Percentiles rank a stretch among this genome's conserved stretches.
These are phyloP conservation scores for Pectinophora gossypiella DNA, from an alignment of 1,140 invertebrate species.

Conservation along the genomic window DNA sequence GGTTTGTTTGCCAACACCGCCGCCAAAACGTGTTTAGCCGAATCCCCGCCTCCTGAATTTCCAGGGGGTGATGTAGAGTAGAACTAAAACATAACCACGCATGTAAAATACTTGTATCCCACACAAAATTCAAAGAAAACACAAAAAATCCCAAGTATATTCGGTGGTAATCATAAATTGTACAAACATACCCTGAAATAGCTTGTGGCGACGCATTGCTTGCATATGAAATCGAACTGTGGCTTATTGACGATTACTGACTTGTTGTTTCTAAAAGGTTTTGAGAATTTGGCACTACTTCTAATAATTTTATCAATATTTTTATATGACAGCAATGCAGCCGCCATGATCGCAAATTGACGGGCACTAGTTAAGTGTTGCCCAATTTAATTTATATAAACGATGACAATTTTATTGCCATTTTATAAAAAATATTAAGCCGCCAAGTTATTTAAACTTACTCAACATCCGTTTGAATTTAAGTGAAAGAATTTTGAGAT, in stretches of 20 bases:
- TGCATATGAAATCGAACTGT: conserved; percentile 40
- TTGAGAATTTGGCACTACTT: conserved; percentile 49
- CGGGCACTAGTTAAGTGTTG: conserved; percentile 7
- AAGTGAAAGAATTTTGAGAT: too few relatives aligned
- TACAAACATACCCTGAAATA: conserved; percentile 45
- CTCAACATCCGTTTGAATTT: too few relatives aligned
- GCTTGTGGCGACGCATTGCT: conserved; percentile 52
- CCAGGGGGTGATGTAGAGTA: conserved; percentile 42
- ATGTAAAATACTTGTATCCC: conserved; percentile 3
- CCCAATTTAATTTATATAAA: neutral
- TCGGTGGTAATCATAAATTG: neutral
- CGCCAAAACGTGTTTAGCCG: conserved; percentile 70
- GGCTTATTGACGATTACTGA: conserved; percentile 49
- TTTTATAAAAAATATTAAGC: too few relatives aligned
- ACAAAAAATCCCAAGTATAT: conserved; percentile 1
- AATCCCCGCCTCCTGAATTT: conserved; percentile 36
- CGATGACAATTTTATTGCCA: neutral
- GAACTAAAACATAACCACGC: conserved; percentile 35
- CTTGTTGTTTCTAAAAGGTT: conserved; percentile 31
- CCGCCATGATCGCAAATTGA: conserved; percentile 53
- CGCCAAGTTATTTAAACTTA: too few relatives aligned
- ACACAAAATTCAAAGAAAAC: conserved; percentile 7
- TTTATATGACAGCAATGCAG: conserved; percentile 51
- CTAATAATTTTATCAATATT: conserved; percentile 54
- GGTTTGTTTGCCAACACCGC: conserved; percentile 68